Base-by-base conservation (phyloP, 2,888 invertebrate species). In the Lathronympha strigana region DNA sequence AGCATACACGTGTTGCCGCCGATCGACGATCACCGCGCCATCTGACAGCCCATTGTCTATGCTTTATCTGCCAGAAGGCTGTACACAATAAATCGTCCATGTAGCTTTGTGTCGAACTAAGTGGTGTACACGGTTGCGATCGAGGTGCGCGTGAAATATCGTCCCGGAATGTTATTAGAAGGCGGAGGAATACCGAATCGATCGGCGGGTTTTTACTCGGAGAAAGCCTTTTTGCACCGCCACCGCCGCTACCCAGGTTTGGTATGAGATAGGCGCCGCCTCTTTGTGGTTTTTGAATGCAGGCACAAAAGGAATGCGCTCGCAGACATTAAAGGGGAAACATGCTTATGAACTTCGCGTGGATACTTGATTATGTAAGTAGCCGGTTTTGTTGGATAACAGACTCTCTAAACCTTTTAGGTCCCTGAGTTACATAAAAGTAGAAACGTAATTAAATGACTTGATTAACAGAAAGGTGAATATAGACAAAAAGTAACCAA, bases 21-120 rank as follows among this genome's bases (percentile, higher is more conserved):
- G 83, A 82, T 80, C 79, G 71, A 70, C 79, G 83, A 81, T 80
- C 79, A 78, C 69, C 72, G 77, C 80, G 81, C 79, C 80, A 85
- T 86, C 85, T 79, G 86, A 86, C 87, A 84, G 82, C 74, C 87
- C 81, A 89, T 90, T 91, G 91, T 90, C 90, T 88, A 82, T 77
- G 79, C 81, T 82, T 87, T 88, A 89, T 90, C 89, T 80, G 78
- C 72, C 75, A 76, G 76, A 76, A 75, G 73, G 79, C 75, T 87
- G 87, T 86, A 86, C 80, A 82, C 87, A 84, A 90, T 91, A 91
- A 90, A 90, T 90, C 83, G 81, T 87, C 76, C 82, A 72, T 88
- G 89, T 88, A 85, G 74, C 82, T 81, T 81, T 77, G 78, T 79
- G 79, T 80, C 74, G 71, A 68, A 72, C 73, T 79, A 80, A 79